These are phyloP conservation scores for Sebastes jordani DNA, from an alignment of 2,797 vertebrate species.

Conservation along the genomic window DNA sequence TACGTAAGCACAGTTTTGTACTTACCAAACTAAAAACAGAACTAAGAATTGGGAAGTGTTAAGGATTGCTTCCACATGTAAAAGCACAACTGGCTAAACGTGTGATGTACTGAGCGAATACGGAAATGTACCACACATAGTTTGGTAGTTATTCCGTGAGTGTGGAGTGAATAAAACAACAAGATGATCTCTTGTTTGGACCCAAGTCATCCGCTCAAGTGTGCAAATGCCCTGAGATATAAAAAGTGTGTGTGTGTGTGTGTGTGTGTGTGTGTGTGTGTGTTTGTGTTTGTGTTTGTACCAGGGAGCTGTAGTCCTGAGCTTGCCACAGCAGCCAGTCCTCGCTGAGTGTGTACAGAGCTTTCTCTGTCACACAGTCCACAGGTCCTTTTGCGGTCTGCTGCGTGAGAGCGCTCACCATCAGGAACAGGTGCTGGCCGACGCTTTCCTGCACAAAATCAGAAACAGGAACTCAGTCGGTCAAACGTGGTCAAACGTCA, in stretches of 20 bases:
- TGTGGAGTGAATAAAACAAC: not conserved
- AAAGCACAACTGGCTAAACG: not conserved
- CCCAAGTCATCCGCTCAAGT: not conserved
- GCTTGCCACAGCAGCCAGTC: slow-evolving; percentile 98
- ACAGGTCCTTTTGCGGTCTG: slow-evolving; percentile 94
- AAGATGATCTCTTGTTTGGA: not conserved
- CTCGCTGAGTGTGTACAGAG: slow-evolving; percentile 94
- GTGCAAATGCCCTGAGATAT: not conserved
- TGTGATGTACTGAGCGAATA: not conserved
- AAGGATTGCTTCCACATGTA: not conserved
- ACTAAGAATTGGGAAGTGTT: slow-evolving; percentile 23
- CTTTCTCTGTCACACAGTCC: slow-evolving; percentile 93
- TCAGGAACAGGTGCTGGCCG: slow-evolving; percentile 92
- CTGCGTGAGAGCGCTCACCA: slow-evolving; percentile 92
- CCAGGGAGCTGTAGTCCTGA: slow-evolving; percentile 90
- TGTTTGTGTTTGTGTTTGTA: slow-evolving; percentile 55
- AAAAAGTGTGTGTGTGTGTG: not conserved
- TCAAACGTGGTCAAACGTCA: not conserved
- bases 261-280: slow-evolving; percentile 25
- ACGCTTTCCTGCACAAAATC: slow-evolving; percentile 86
- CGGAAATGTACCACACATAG: not conserved
- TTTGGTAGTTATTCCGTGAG: not conserved
- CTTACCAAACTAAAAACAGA: not conserved
- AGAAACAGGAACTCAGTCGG: not conserved
- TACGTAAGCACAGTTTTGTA: not conserved